phyloP scores from a whole-genome alignment of 2,797 vertebrate genomes.

The Myotis vivesi region DNA sequence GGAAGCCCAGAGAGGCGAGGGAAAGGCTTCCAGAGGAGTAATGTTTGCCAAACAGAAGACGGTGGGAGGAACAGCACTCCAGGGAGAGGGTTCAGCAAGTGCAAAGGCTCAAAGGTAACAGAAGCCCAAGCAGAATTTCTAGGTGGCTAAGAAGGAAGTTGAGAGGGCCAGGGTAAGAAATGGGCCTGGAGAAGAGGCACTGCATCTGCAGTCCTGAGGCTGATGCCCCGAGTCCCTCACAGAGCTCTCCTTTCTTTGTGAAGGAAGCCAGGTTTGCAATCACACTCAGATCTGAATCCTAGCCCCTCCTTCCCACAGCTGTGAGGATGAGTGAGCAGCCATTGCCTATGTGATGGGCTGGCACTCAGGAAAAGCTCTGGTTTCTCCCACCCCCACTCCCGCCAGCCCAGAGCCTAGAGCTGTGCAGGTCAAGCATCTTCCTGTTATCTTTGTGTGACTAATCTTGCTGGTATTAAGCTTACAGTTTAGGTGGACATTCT shows the following conservation, averaged over 20 bases:
- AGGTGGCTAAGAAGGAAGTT: background rate
- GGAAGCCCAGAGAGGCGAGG: background rate
- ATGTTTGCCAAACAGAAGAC: background rate
- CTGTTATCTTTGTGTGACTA: background rate
- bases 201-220: background rate
- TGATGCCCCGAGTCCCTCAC: background rate
- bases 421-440: background rate
- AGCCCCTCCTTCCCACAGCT: background rate
- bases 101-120: background rate
- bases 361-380: background rate
- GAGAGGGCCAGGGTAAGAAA: background rate
- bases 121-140: background rate
- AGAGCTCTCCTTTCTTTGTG: background rate
- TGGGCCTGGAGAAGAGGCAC: background rate
- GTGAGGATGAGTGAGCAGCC: background rate
- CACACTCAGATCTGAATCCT: background rate
- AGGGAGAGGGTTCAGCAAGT: background rate
- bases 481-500: background rate
- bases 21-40: background rate
- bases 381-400: background rate
- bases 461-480: background rate
- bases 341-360: background rate
- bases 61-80: background rate
- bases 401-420: background rate
- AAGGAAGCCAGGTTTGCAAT: background rate